phyloP scores from a whole-genome alignment of 2,888 invertebrate genomes.

The Sturmia bella region DNA sequence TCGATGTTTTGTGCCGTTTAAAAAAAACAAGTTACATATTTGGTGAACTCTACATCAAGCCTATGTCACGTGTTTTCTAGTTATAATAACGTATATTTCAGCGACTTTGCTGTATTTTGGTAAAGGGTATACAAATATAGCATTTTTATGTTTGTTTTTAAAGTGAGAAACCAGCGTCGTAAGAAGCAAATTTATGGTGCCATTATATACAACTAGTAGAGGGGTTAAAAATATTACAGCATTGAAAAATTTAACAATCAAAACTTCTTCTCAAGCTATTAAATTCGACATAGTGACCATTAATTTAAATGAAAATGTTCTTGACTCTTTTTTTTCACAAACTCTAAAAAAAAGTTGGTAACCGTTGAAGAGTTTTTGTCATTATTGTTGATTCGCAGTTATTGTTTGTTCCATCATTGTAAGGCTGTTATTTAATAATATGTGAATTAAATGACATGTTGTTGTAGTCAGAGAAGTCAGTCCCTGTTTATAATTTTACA shows the following conservation, averaged over 20 bases:
- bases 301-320: constrained; percentile 14
- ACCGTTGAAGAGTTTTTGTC: constrained; percentile 41
- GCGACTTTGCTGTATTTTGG: no score
- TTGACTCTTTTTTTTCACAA: constrained; percentile 36
- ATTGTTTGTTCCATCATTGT: constrained; percentile 33
- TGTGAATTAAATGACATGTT: constrained; percentile 49
- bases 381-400: constrained; percentile 31
- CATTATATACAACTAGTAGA: no score
- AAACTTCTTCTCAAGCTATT: neutral
- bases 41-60: no score
- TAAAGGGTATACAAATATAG: no score
- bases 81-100: no score
- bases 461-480: constrained; percentile 32
- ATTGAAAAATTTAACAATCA: constrained; percentile 3
- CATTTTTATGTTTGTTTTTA: no score
- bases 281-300: constrained; percentile 27
- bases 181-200: no score
- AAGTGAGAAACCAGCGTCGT: no score
- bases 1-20: no score
- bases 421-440: constrained; percentile 56
- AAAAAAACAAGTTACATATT: no score
- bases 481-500: constrained; percentile 45
- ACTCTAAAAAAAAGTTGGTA: constrained; percentile 11
- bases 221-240: no score
- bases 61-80: no score